Evolutionary conservation across 2,797 vertebrate species (phyloP).

Genomic region (Poecilia velifera): DNA sequence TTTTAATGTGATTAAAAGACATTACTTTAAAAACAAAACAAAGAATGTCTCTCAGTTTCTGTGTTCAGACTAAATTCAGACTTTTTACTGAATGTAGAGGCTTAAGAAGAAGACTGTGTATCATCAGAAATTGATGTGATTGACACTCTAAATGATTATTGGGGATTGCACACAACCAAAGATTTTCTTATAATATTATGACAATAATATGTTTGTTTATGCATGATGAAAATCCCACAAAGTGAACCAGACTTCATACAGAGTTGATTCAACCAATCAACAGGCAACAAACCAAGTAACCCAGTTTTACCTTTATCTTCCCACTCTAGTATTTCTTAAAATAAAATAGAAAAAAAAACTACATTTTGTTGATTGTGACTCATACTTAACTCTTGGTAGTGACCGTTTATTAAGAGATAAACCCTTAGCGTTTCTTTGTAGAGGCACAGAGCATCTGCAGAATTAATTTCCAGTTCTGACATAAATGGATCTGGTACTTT

Average conservation of each 20-base stretch:
- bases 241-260: not conserved
- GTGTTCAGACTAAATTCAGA: not conserved
- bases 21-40: not conserved
- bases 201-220: not conserved
- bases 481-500: constrained; percentile 38
- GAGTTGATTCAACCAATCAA: not conserved
- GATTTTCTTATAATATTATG: not conserved
- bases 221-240: not conserved
- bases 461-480: constrained; percentile 19
- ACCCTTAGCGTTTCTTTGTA: not conserved
- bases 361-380: not conserved
- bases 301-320: not conserved
- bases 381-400: not conserved
- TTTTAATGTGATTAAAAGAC: not conserved
- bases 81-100: not conserved
- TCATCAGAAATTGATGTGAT: not conserved
- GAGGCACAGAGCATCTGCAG: not conserved
- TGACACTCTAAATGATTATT: not conserved
- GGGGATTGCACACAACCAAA: too few relatives aligned
- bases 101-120: not conserved
- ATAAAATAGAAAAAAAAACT: not conserved
- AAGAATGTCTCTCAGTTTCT: not conserved
- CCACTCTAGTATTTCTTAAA: not conserved
- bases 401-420: not conserved
- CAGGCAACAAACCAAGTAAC: not conserved